Conservation (phyloP, 2,888 invertebrate species). For the Leptarthrus brevirostris region DNA sequence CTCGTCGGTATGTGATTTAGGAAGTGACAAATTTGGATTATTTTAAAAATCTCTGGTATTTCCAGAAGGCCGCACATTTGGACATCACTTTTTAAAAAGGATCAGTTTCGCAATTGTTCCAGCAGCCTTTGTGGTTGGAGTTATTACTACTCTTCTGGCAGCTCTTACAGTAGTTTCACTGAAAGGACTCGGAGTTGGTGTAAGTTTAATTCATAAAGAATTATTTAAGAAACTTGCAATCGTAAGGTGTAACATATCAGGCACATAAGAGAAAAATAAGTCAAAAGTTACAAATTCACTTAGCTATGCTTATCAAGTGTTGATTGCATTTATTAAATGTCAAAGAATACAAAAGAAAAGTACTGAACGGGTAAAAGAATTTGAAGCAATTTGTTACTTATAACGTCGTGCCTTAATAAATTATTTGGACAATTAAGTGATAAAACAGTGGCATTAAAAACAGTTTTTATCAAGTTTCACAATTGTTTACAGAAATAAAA, state of each 20-base stretch:
- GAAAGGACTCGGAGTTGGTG: constrained; percentile 79
- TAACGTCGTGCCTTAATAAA: no score
- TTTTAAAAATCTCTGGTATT: constrained; percentile 37
- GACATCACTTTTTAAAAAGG: constrained; percentile 77
- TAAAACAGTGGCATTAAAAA: no score
- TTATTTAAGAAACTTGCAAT: not conserved
- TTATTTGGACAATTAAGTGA: no score
- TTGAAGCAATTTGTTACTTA: no score
- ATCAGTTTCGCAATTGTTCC: constrained; percentile 78
- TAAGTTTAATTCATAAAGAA: constrained; percentile 60
- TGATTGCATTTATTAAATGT: no score
- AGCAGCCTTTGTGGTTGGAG: constrained; percentile 80
- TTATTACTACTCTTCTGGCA: constrained; percentile 78
- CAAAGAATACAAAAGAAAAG: no score
- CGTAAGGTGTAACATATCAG: not conserved
- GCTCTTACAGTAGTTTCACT: constrained; percentile 79
- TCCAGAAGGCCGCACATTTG: constrained; percentile 76
- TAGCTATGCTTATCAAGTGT: no score
- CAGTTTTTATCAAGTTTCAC: no score
- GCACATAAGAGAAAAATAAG: no score
- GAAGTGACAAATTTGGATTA: not conserved
- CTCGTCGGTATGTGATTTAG: constrained; percentile 58
- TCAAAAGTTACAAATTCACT: no score
- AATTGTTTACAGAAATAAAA: no score
- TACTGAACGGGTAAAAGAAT: no score